A percentile compares a stretch with the other conserved stretches of the same genome.
Conservation (phyloP, 30 jellyfish, hydroid and myxozoan species). For the Pelagia noctiluca region DNA sequence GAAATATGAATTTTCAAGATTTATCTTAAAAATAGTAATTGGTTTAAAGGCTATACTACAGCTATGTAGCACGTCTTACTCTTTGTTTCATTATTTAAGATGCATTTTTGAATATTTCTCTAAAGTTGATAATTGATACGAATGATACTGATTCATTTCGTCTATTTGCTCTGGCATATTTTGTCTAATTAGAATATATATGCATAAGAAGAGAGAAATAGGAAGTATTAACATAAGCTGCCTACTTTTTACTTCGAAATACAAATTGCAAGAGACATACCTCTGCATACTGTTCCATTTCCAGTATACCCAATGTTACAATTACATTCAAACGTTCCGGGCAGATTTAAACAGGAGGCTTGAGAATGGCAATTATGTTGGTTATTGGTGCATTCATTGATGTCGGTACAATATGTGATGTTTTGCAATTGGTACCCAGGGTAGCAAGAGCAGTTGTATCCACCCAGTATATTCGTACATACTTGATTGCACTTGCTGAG, state of each 20-base stretch:
- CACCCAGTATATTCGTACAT: conserved; percentile 32
- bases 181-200: no score
- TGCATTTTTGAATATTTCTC: no score
- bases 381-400: conserved; percentile 29
- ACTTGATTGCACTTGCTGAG: conserved; percentile 29
- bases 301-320: conserved; percentile 27
- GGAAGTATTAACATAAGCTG: no score
- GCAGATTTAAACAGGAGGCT: conserved; percentile 6
- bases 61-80: no score
- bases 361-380: neutral
- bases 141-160: no score
- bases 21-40: no score
- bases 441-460: conserved; percentile 39
- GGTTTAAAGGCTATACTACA: no score
- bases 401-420: conserved; percentile 21
- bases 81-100: no score
- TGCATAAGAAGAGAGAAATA: neutral
- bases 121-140: no score
- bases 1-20: no score
- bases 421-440: conserved; percentile 20
- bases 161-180: no score
- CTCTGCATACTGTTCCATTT: conserved; percentile 31
- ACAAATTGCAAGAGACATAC: neutral
- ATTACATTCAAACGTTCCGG: conserved; percentile 18
- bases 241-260: no score